These are phyloP conservation scores for Petrolisthes manimaculis DNA, from an alignment of 2,888 invertebrate species.

Conservation along the genomic window DNA sequence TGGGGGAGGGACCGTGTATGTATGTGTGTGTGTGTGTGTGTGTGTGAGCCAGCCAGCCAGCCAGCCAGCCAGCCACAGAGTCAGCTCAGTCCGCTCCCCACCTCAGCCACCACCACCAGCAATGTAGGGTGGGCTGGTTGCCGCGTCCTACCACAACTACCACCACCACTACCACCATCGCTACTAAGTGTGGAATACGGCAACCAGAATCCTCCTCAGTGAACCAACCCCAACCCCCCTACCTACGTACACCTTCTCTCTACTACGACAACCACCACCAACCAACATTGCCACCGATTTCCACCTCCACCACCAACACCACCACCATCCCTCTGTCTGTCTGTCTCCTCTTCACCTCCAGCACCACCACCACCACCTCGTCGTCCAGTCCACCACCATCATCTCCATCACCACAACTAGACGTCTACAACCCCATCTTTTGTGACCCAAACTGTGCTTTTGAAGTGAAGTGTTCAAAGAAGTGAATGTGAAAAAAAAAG, in stretches of 20 bases:
- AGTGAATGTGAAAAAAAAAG: no score
- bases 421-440: background rate
- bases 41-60: background rate
- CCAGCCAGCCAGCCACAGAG: background rate
- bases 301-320: no score
- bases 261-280: no score
- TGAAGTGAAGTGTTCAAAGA: no score
- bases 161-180: constrained; percentile 17
- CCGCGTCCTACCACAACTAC: constrained; percentile 11
- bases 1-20: background rate
- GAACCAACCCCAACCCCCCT: background rate
- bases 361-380: no score
- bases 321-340: no score
- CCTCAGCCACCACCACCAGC: constrained; percentile 19
- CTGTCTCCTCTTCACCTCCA: no score
- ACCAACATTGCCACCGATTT: no score
- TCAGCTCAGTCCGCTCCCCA: background rate
- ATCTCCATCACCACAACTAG: constrained; percentile 15
- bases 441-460: no score
- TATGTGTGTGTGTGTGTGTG: background rate
- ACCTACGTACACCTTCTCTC: background rate
- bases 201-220: background rate
- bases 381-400: background rate
- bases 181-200: constrained; percentile 15
- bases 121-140: background rate